Evolutionary conservation across 2,797 vertebrate species (phyloP).

Genomic region (Coregonus ussuriensis): DNA sequence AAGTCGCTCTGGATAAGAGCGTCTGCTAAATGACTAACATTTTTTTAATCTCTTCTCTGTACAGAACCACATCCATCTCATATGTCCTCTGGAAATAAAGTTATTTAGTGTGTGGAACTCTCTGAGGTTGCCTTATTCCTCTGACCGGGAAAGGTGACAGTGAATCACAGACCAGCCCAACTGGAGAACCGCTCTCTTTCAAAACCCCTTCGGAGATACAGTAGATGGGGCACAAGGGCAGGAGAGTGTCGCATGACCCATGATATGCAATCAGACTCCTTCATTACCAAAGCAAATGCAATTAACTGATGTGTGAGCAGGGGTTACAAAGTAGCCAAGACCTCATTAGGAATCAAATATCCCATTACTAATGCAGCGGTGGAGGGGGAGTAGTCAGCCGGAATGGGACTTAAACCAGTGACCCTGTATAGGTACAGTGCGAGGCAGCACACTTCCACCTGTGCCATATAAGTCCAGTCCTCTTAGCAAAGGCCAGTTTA

Average conservation of each 20-base stretch:
- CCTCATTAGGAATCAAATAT: background rate
- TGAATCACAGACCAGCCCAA: too few relatives aligned
- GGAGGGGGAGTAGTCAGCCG: background rate
- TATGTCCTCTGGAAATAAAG: too few relatives aligned
- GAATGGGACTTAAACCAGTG: background rate
- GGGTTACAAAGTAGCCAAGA: background rate
- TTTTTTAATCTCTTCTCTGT: too few relatives aligned
- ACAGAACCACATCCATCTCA: too few relatives aligned
- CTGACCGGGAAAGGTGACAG: too few relatives aligned
- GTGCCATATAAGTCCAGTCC: background rate
- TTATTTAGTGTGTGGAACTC: too few relatives aligned
- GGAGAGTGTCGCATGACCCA: background rate
- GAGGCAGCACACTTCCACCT: background rate
- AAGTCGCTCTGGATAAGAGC: too few relatives aligned
- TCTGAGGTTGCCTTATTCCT: too few relatives aligned
- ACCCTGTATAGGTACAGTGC: background rate
- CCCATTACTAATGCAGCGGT: background rate
- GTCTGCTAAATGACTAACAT: too few relatives aligned
- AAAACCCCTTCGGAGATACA: background rate
- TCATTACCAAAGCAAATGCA: constrained; percentile 1
- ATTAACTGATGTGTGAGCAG: background rate
- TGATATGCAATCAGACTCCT: background rate
- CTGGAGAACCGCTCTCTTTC: too few relatives aligned
- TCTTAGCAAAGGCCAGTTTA: background rate
- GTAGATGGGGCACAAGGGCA: background rate